phyloP scores from a whole-genome alignment of 2,113 vertebrate species.

The Ctenodactylus gundi region DNA sequence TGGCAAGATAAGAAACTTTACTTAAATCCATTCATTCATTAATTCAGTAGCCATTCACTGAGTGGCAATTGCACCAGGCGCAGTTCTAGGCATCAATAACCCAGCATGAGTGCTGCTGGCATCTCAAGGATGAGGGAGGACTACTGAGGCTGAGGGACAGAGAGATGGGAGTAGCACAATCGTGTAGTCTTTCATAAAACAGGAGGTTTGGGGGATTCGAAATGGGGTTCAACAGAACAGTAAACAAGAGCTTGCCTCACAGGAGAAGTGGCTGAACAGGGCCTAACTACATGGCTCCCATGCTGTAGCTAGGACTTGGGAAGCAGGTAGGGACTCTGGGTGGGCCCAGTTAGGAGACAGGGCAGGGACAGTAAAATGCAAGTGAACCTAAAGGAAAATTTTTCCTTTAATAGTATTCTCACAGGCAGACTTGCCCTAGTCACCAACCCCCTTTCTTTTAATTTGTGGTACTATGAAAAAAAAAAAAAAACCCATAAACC shows the following conservation, averaged over 20 bases:
- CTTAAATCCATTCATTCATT: background rate
- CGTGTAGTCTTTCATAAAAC: background rate
- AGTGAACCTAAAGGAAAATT: background rate
- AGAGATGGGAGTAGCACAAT: background rate
- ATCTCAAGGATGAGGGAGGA: background rate
- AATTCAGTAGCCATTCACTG: background rate
- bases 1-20: background rate
- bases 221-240: slow-evolving; percentile 1
- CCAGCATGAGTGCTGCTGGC: background rate
- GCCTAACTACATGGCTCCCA: background rate
- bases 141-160: background rate
- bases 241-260: background rate
- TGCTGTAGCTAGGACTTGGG: background rate
- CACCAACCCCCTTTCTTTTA: background rate
- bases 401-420: background rate
- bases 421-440: background rate
- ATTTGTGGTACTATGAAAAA: background rate
- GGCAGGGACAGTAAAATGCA: too few species aligned
- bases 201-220: background rate
- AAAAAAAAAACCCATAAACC: background rate
- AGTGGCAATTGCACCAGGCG: background rate
- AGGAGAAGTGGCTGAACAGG: background rate
- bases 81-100: background rate
- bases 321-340: background rate
- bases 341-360: background rate